These are phyloP conservation scores for Lepidocyrtinus sp. DNA, from an alignment of 2,888 invertebrate species.

Conservation along the genomic window DNA sequence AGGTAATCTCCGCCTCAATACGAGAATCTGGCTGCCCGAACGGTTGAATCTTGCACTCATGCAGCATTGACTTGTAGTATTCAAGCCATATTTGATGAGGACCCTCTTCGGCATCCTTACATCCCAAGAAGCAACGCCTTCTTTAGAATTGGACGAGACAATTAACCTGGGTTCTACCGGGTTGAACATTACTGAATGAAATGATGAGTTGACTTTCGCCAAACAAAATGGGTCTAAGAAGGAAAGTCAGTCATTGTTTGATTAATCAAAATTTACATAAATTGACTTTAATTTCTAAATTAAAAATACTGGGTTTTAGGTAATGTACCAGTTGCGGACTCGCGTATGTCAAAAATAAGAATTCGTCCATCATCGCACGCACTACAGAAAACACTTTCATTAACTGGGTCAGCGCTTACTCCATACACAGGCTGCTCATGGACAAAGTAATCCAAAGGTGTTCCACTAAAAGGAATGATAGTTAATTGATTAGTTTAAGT, in stretches of 20 bases:
- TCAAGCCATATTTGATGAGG: conserved; percentile 77
- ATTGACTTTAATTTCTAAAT: no score
- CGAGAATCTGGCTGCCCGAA: conserved; percentile 83
- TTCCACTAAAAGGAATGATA: conserved; percentile 73
- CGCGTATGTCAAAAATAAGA: conserved; percentile 87
- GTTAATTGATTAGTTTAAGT: no score
- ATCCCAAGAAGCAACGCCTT: conserved; percentile 93
- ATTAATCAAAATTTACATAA: no score
- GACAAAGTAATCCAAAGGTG: conserved; percentile 81
- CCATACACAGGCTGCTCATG: conserved; percentile 94
- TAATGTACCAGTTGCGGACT: conserved; percentile 73
- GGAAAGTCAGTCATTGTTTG: conserved; percentile 20
- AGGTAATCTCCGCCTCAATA: conserved; percentile 86
- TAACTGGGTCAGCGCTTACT: conserved; percentile 87
- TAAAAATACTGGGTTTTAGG: no score
- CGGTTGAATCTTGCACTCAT: conserved; percentile 95
- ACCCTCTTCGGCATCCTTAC: conserved; percentile 82
- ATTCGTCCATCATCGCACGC: conserved; percentile 94
- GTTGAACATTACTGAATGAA: conserved; percentile 96
- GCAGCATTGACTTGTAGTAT: conserved; percentile 80
- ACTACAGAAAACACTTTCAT: conserved; percentile 87
- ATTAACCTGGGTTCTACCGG: conserved; percentile 85
- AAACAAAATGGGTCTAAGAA: conserved; percentile 78
- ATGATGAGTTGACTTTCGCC: conserved; percentile 82
- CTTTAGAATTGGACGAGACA: conserved; percentile 91